These are phyloP conservation scores for Cyphomyrus plagiostoma DNA, from an alignment of 2,113 vertebrate genomes.

Conservation along the genomic window DNA sequence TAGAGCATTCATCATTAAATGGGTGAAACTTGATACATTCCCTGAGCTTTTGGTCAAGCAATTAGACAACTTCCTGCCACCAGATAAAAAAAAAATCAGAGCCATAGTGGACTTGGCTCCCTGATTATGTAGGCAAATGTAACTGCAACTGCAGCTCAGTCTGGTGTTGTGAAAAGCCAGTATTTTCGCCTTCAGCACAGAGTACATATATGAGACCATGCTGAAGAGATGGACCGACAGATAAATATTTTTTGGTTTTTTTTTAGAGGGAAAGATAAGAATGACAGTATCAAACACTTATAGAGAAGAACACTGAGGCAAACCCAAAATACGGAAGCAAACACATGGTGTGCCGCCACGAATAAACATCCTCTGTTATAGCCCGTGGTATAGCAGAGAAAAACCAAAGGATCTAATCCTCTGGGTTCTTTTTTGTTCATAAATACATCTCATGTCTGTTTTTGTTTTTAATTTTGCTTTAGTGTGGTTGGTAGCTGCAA, in stretches of 20 bases:
- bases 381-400: constrained; percentile 22
- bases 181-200: not conserved
- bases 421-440: constrained; percentile 21
- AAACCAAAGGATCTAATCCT: not conserved
- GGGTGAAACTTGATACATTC: not conserved
- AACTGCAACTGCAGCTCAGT: not conserved
- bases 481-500: not conserved
- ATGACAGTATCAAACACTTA: constrained; percentile 42
- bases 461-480: not conserved
- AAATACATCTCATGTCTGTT: not conserved
- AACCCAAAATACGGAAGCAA: constrained; percentile 55
- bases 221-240: not conserved
- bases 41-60: not conserved
- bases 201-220: not conserved
- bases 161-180: not conserved
- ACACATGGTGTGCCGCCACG: constrained; percentile 43
- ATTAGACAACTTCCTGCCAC: not conserved
- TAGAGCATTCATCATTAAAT: not conserved
- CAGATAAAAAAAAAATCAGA: not conserved
- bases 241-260: not conserved
- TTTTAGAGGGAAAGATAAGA: constrained; percentile 35
- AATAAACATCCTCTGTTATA: constrained; percentile 53
- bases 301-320: constrained; percentile 45
- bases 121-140: not conserved
- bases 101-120: not conserved